Evolutionary conservation across 2,888 invertebrate genomes (phyloP).

Genomic region (Camponotus fellah): DNA sequence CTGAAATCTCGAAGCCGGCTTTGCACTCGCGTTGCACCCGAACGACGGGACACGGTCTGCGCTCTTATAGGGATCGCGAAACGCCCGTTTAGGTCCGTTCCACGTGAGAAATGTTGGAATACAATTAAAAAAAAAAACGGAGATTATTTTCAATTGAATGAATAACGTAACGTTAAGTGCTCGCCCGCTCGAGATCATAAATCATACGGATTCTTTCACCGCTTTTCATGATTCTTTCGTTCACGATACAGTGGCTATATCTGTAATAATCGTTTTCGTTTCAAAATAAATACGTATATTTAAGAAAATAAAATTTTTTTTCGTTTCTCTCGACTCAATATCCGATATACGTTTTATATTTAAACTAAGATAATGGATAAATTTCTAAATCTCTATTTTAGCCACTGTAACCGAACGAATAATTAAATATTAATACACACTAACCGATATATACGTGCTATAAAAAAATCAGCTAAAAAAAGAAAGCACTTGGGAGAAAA

Average conservation of each 20-base stretch:
- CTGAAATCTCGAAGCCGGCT: constrained; percentile 50
- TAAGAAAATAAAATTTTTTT: background rate
- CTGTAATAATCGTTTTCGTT: constrained; percentile 14
- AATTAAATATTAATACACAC: background rate
- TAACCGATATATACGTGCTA: background rate
- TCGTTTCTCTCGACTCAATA: background rate
- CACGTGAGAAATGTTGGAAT: background rate
- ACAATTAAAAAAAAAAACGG: constrained; percentile 55
- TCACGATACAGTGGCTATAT: background rate
- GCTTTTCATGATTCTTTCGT: constrained; percentile 19
- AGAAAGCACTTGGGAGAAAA: background rate
- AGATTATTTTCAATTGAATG: constrained; percentile 41
- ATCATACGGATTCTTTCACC: constrained; percentile 33
- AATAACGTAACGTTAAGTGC: constrained; percentile 35
- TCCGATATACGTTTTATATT: background rate
- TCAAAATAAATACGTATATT: background rate
- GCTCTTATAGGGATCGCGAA: constrained; percentile 35
- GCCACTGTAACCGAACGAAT: background rate
- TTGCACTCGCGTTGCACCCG: constrained; percentile 24
- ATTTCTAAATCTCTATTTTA: background rate
- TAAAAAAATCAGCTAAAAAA: background rate
- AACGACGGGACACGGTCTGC: constrained; percentile 26
- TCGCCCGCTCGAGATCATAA: constrained; percentile 19
- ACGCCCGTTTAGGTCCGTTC: constrained; percentile 8
- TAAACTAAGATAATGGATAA: background rate